Conservation (phyloP, 1,140 invertebrate genomes). For the Eriocheir sinensis region DNA sequence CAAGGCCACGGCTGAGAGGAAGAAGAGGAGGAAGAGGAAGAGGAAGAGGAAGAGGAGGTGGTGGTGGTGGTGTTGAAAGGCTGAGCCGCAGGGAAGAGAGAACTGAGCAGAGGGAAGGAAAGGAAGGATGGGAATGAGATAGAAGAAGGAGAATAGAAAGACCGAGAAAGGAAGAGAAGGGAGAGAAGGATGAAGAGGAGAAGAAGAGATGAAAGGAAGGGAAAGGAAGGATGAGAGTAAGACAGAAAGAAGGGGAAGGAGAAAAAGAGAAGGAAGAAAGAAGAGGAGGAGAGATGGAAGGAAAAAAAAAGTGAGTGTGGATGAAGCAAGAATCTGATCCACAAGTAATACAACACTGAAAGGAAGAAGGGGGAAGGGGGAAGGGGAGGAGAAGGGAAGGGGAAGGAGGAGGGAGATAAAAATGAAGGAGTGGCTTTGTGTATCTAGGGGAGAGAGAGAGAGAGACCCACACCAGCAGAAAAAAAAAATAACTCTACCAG, state of each 20-base stretch:
- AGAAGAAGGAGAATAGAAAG: not conserved
- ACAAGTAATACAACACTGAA: no score
- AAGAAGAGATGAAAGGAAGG: not conserved
- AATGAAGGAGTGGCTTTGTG: not conserved
- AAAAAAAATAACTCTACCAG: not conserved
- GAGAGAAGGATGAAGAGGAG: not conserved
- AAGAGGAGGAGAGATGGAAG: no score
- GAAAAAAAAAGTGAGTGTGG: no score
- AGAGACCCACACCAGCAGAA: not conserved
- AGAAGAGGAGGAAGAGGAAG: not conserved
- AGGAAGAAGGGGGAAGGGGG: no score
- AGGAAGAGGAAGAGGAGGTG: not conserved
- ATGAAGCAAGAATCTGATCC: no score
- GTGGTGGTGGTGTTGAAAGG: no score
- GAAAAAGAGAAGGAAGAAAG: no score
- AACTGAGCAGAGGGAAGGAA: not conserved
- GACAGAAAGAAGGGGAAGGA: not conserved
- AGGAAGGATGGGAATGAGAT: not conserved
- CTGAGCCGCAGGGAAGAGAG: not conserved
- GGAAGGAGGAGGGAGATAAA: no score
- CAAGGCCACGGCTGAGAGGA: not conserved
- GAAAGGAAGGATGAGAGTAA: not conserved
- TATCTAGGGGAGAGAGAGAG: conserved; percentile 5
- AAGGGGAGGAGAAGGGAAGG: no score
- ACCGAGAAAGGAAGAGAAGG: not conserved